Conservation (phyloP, 1,140 invertebrate species). For the Paramacrobiotus metropolitanus region DNA sequence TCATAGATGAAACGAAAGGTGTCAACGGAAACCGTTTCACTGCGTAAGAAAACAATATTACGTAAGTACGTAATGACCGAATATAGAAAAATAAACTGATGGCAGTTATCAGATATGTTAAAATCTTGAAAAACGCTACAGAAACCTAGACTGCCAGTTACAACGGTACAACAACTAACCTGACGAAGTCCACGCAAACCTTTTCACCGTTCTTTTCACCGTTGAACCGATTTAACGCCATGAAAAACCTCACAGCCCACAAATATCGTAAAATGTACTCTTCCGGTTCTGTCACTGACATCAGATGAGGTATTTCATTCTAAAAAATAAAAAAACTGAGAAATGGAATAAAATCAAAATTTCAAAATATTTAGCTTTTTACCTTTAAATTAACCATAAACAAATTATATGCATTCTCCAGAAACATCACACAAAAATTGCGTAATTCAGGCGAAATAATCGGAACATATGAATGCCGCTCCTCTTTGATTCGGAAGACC, state of each 20-base stretch:
- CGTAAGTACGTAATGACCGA: too few relatives aligned
- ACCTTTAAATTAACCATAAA: slow-evolving; percentile 55
- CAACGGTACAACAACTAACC: too few relatives aligned
- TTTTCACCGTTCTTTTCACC: too few relatives aligned
- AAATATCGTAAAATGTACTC: slow-evolving; percentile 79
- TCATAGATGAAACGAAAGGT: slow-evolving; percentile 80
- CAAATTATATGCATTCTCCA: slow-evolving; percentile 73
- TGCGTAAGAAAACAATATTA: slow-evolving; percentile 20
- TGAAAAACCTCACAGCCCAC: slow-evolving; percentile 81
- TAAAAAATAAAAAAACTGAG: slow-evolving; percentile 12
- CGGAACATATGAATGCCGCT: too few relatives aligned
- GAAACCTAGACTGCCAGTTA: too few relatives aligned
- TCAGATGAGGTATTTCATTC: slow-evolving; percentile 35
- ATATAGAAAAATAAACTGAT: too few relatives aligned
- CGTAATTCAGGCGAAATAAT: too few relatives aligned
- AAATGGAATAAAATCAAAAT: slow-evolving; percentile 9
- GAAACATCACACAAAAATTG: slow-evolving; percentile 64
- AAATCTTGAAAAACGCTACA: too few relatives aligned
- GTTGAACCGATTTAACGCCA: slow-evolving; percentile 96
- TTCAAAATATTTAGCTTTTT: too few relatives aligned
- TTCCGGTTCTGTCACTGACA: slow-evolving; percentile 29
- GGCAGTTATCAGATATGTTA: too few relatives aligned
- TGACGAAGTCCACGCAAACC: slow-evolving; percentile 63
- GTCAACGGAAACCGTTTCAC: slow-evolving; percentile 64
- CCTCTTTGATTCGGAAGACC: too few relatives aligned